Evolutionary conservation across 1,140 invertebrate genomes (phyloP).

Genomic region (Scaptomyza pallida): DNA sequence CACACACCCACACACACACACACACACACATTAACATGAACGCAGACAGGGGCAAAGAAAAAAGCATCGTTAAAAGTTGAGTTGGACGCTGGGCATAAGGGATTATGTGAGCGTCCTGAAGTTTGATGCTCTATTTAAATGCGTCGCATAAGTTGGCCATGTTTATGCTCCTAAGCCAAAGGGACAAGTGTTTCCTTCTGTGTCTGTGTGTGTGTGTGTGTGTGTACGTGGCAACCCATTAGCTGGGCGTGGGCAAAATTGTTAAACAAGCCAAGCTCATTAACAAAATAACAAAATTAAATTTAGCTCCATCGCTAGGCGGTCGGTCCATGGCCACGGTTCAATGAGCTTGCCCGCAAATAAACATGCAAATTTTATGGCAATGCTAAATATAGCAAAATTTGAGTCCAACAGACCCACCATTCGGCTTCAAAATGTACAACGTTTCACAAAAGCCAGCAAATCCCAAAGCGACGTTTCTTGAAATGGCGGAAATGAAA

Average conservation of each 20-base stretch:
- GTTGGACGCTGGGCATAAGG: not conserved
- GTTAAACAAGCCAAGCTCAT: constrained; percentile 64
- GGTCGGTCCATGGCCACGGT: constrained; percentile 30
- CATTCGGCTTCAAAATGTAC: no score
- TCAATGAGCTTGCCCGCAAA: constrained; percentile 53
- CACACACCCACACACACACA: not conserved
- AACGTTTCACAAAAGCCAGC: no score
- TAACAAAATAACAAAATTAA: constrained; percentile 79
- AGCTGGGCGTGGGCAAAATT: constrained; percentile 25
- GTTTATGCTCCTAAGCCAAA: not conserved
- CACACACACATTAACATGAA: not conserved
- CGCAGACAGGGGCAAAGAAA: no score
- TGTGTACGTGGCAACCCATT: constrained; percentile 18
- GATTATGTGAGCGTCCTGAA: not conserved
- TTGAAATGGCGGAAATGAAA: no score
- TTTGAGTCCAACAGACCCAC: constrained; percentile 20
- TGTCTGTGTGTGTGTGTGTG: not conserved
- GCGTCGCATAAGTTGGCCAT: constrained; percentile 1
- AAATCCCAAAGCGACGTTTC: no score
- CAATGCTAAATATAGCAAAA: constrained; percentile 53
- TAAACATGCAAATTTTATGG: constrained; percentile 75
- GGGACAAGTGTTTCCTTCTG: not conserved
- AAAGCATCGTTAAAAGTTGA: not conserved
- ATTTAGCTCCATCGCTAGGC: constrained; percentile 62
- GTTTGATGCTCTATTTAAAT: not conserved